Evolutionary conservation across 2,797 vertebrate species (phyloP), one percentile per base, ranked within the genome.

Genomic region (Neopelma chrysocephalum): DNA sequence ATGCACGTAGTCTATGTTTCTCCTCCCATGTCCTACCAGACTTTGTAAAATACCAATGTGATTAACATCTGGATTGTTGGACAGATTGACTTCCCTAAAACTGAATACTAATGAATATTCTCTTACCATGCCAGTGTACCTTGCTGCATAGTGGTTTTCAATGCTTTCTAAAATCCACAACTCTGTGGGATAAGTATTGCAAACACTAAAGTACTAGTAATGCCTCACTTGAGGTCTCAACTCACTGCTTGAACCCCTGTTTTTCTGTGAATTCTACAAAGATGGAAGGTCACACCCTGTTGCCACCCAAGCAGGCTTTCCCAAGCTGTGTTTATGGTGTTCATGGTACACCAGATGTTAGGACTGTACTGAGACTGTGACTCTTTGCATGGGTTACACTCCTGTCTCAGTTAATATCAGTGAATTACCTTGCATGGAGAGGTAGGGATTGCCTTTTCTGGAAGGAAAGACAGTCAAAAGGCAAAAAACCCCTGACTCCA

Each of bases 151-250:
- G 25, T 5, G 2, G 7, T 80, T 25, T 86, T 81, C 53, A 78
- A 0, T 29, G 73, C 20, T 48, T 60, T 61, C 36, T 54, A 19
- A 79, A 87, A 69, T 7, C 2, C 15, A 14, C 40, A 29, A 7
- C 43, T 38, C 2, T 0, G 1, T 56, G 31, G 15, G 15, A 27
- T 61, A 43, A 5, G 0, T 85, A 21, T 31, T 66, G 15, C 40
- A 61, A 54, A 50, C 20, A 8, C 19, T 15, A 2, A 31, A 57
- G 9, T 38, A 25, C 3, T 51, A 22, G 6, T 36, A 51, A 23
- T 76, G 27, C 34, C 14, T 79, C 25, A 9, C 69, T 45, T 40
- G 60, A 45, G 57, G 16, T 53, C 51, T 53, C 13, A 31, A 1
- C 34, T 70, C 2, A 0, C 23, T 80, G 27, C 15, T 76, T 1